A percentile compares a stretch with the other conserved stretches of the same genome.
phyloP scores from a whole-genome alignment of 2,888 invertebrate species.

The Spilosoma lubricipeda region DNA sequence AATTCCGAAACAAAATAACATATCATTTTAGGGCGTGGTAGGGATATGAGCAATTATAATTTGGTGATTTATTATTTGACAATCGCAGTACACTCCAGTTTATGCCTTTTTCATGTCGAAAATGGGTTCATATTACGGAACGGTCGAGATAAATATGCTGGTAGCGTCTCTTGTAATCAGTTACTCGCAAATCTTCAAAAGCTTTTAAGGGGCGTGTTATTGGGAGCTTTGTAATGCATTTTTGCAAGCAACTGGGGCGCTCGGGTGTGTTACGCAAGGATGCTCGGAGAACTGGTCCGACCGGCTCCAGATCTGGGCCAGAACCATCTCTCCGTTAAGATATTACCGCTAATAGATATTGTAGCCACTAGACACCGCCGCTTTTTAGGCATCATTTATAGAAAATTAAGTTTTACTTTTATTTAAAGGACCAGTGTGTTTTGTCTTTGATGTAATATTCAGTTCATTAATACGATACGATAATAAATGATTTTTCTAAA shows the following conservation, averaged over 20 bases:
- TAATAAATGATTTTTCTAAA: background rate
- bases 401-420: conserved; percentile 28
- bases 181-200: conserved; percentile 75
- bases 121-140: conserved; percentile 77
- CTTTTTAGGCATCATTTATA: conserved; percentile 25
- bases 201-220: conserved; percentile 79
- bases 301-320: conserved; percentile 84
- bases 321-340: conserved; percentile 81
- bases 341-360: conserved; percentile 84
- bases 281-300: conserved; percentile 80
- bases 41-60: conserved; percentile 76
- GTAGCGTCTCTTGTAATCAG: conserved; percentile 67
- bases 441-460: conserved; percentile 8
- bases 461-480: background rate
- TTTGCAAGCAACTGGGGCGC: conserved; percentile 74
- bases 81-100: conserved; percentile 66
- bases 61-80: conserved; percentile 79
- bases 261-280: conserved; percentile 79
- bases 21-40: conserved; percentile 78
- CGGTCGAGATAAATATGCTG: conserved; percentile 59
- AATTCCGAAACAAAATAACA: conserved; percentile 80
- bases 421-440: conserved; percentile 34
- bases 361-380: conserved; percentile 61
- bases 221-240: conserved; percentile 79
- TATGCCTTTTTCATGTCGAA: conserved; percentile 69